phyloP scores from a whole-genome alignment of 2,888 invertebrate species.

The Julus scanicus region DNA sequence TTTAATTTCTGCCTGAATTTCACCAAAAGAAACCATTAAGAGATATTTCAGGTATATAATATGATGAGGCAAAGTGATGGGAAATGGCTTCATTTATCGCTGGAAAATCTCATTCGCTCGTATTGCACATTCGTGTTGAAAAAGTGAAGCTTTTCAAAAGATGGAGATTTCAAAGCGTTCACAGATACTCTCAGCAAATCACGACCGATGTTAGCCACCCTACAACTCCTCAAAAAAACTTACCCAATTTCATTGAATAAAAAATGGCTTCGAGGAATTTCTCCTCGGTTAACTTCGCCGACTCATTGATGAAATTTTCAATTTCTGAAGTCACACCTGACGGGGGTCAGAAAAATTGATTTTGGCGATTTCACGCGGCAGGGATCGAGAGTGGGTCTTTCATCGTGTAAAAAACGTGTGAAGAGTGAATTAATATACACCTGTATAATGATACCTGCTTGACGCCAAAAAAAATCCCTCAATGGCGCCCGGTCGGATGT shows the following conservation, averaged over 20 bases:
- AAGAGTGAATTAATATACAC: neutral
- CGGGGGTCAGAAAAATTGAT: constrained; percentile 1
- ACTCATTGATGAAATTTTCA: neutral
- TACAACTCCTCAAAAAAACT: neutral
- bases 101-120: too few relatives aligned
- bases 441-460: neutral
- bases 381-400: neutral
- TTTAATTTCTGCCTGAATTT: too few relatives aligned
- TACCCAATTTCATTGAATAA: neutral
- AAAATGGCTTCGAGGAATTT: neutral
- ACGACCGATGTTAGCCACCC: neutral
- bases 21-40: too few relatives aligned
- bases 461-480: neutral
- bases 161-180: too few relatives aligned
- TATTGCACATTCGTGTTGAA: too few relatives aligned
- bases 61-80: too few relatives aligned
- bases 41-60: too few relatives aligned
- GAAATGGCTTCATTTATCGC: too few relatives aligned
- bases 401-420: neutral
- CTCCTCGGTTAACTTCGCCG: neutral
- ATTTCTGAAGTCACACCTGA: neutral
- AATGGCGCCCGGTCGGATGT: neutral
- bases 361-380: neutral
- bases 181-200: neutral
- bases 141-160: too few relatives aligned